Base-by-base conservation (phyloP, 2,888 invertebrate species). In the Nomada ferruginata region DNA sequence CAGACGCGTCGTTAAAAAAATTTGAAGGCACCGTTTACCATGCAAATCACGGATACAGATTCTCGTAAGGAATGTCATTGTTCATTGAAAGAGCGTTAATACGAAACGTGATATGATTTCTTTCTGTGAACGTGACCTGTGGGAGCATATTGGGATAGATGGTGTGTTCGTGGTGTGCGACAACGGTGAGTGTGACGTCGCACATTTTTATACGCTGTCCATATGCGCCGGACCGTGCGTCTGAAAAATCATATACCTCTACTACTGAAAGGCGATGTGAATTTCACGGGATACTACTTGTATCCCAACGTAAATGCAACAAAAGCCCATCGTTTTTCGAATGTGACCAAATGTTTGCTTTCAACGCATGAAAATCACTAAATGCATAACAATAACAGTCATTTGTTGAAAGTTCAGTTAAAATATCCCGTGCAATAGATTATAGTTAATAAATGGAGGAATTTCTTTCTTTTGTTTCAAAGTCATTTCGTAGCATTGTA, bases 21-120 rank as follows among this genome's bases (percentile, higher is more conserved):
- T 36, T 71, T 52, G 9, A 36, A 2, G 50, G 3, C 10, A 60
- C 47, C 29, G 20, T 44, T 7, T 50, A 2, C 9, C 47, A 5
- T 13, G 20, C 9, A 2, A 47, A 36, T n/a, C 20, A 5, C 23
- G 26, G 23, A 20, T 47, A 47, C 11, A 47, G 47, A 13, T 61
- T 23, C 7, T 57, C 42, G 23, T 11, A 42, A 29, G 7, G 15
- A 1, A 7, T 11, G n/a, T 10, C 55, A 44, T 57, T 55, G 15
- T 13, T 26, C 29, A 59, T 53, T 5, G 9, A 15, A 23, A 20
- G 52, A 64, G 72, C 52, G 53, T 68, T 79, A 80, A 80, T 72
- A 42, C 13, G 68, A 50, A 65, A 72, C 57, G 53, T 72, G 72
- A 80, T 50, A 42, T 55, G 63, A 36, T 63, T 79, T 26, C 80